Evolutionary conservation across 2,888 invertebrate genomes (phyloP).

Genomic region (Meteorus colon): DNA sequence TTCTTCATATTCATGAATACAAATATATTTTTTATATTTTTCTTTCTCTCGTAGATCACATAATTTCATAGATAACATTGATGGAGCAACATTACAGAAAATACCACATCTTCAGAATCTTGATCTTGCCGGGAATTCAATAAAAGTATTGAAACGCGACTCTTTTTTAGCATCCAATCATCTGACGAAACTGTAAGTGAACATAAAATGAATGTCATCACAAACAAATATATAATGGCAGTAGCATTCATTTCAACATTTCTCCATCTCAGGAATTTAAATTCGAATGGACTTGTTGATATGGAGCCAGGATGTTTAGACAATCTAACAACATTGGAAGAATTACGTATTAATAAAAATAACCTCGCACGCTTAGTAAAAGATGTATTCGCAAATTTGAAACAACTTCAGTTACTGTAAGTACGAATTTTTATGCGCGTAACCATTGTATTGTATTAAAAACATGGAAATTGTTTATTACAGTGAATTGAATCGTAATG

Average conservation of each 20-base stretch:
- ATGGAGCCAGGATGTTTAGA: conserved; percentile 84
- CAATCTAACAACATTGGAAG: conserved; percentile 81
- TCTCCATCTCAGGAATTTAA: conserved; percentile 77
- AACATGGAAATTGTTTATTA: conserved; percentile 48
- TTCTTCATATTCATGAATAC: conserved; percentile 36
- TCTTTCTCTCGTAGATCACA: conserved; percentile 71
- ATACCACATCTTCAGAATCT: conserved; percentile 77
- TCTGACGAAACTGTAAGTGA: conserved; percentile 75
- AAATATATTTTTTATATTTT: conserved; percentile 49
- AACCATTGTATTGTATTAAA: neutral
- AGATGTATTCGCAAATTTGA: conserved; percentile 82
- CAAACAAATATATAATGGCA: neutral
- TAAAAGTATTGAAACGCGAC: conserved; percentile 76
- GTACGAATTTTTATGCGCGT: conserved; percentile 62
- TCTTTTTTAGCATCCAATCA: conserved; percentile 78
- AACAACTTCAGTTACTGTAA: conserved; percentile 82
- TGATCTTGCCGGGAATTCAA: conserved; percentile 80
- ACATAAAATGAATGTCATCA: conserved; percentile 11
- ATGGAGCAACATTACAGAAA: conserved; percentile 73
- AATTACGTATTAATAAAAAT: conserved; percentile 88
- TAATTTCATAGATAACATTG: conserved; percentile 74
- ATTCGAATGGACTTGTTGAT: conserved; percentile 82
- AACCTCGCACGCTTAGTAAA: conserved; percentile 79
- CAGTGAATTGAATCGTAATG: conserved; percentile 90
- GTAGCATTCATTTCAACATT: conserved; percentile 60